Evolutionary conservation across 2,888 invertebrate species (phyloP), one percentile per base, ranked within the genome.

Genomic region (Octonoba sinensis): DNA sequence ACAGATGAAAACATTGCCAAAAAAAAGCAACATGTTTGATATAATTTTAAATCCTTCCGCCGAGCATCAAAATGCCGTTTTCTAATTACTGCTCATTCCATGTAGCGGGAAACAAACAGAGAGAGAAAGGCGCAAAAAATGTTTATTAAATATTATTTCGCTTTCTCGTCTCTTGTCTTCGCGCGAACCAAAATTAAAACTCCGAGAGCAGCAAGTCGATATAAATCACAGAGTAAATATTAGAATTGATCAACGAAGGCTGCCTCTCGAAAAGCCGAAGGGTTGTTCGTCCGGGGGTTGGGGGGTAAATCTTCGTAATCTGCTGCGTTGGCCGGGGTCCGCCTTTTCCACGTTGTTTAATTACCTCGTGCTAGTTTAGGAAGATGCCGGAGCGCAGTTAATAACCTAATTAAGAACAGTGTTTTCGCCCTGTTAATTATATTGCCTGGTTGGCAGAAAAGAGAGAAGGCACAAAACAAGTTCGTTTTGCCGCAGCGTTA

Each of bases 321-420:
- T 22, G 46, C 62, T 20, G 36, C 12, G 54, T 51, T 49, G 70
- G 65, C 49, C 22, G 27, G 49, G 15, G 56, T 49, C 67, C 81
- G 81, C 81, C 81, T 81, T 74, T 81, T 74, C 81, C 65, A 71
- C 82, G 71, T 75, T 82, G 82, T 82, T 79, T 82, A 82, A 82
- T 82, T 82, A 82, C 75, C 66, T 54, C 59, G 65, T 76, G 70
- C 82, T 82, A 82, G 82, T 82, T 82, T 79, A 44, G 60, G 59
- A 81, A 70, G 67, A 65, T 60, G 65, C 57, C 54, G 36, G 72
- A 47, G 47, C 82, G 47, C 75, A 76, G 65, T 82, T 82, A 82
- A 82, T 82, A 82, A 82, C 82, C 82, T 82, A 82, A 82, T 82
- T 82, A 82, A 82, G 82, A 82, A 70, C 75, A 71, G 71, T 82